Percentiles rank a stretch among this genome's conserved stretches.
Evolutionary conservation across 2,888 invertebrate species (phyloP).

Genomic region (Cephus runcator): DNA sequence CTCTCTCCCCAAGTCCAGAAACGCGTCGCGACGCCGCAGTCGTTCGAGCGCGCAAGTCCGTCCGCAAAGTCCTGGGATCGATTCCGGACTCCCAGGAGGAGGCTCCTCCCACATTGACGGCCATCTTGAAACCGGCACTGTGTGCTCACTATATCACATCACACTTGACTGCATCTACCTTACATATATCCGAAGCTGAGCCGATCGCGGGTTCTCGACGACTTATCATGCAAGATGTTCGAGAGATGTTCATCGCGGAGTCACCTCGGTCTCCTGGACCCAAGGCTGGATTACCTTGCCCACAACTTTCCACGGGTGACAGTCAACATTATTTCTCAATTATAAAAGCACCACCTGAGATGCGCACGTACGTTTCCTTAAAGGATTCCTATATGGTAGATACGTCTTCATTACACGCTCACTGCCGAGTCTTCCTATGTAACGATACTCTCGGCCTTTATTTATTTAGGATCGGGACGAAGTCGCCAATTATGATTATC

Average conservation of each 20-base stretch:
- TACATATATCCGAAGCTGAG: constrained; percentile 25
- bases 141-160: constrained; percentile 59
- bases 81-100: constrained; percentile 59
- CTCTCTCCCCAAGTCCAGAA: constrained; percentile 21
- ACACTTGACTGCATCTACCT: constrained; percentile 58
- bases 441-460: not conserved
- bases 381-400: not conserved
- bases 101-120: constrained; percentile 65
- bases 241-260: not conserved
- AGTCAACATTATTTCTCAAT: not conserved
- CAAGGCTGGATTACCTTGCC: not conserved
- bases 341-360: not conserved
- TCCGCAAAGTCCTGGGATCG: constrained; percentile 60
- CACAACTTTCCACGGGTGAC: not conserved
- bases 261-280: not conserved
- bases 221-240: constrained; percentile 2
- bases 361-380: not conserved
- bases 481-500: not conserved
- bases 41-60: constrained; percentile 52
- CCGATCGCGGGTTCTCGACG: not conserved
- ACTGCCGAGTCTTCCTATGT: not conserved
- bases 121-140: constrained; percentile 62
- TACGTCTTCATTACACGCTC: not conserved
- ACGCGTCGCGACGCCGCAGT: constrained; percentile 34
- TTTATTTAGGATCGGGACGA: not conserved